These are phyloP conservation scores for Pinctada fucata DNA, from an alignment of 2,888 invertebrate genomes.

Conservation along the genomic window DNA sequence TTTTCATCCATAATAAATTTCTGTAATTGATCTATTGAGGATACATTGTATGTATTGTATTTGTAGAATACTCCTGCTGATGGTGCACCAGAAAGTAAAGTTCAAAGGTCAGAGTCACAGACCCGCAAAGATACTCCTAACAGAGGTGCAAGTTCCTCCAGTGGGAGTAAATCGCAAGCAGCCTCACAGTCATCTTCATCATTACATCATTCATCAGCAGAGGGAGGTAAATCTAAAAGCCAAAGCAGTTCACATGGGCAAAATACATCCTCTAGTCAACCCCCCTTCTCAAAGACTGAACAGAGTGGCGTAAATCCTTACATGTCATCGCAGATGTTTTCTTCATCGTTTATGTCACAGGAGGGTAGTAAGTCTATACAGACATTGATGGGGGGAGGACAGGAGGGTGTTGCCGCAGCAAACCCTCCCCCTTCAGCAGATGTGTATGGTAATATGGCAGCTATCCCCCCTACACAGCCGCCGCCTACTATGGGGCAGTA, in stretches of 20 bases:
- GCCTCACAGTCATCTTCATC: background rate
- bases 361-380: conserved; percentile 74
- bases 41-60: no score
- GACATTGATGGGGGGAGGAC: conserved; percentile 67
- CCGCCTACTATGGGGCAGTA: conserved; percentile 13
- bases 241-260: background rate
- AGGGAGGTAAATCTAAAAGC: background rate
- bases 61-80: conserved; percentile 39
- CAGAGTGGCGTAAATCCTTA: conserved; percentile 69
- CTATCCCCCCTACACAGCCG: conserved; percentile 14
- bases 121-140: background rate
- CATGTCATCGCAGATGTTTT: conserved; percentile 69
- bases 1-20: no score
- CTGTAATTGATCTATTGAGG: no score
- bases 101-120: conserved; percentile 6
- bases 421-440: conserved; percentile 28
- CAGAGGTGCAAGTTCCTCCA: background rate
- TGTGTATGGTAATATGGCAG: background rate
- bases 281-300: conserved; percentile 18
- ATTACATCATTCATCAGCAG: conserved; percentile 11
- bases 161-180: background rate
- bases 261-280: background rate
- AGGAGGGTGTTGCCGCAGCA: conserved; percentile 28
- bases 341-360: conserved; percentile 73
- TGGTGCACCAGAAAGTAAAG: conserved; percentile 23